phyloP scores from a whole-genome alignment of 2,797 vertebrate genomes.

The Naso thynnoides region DNA sequence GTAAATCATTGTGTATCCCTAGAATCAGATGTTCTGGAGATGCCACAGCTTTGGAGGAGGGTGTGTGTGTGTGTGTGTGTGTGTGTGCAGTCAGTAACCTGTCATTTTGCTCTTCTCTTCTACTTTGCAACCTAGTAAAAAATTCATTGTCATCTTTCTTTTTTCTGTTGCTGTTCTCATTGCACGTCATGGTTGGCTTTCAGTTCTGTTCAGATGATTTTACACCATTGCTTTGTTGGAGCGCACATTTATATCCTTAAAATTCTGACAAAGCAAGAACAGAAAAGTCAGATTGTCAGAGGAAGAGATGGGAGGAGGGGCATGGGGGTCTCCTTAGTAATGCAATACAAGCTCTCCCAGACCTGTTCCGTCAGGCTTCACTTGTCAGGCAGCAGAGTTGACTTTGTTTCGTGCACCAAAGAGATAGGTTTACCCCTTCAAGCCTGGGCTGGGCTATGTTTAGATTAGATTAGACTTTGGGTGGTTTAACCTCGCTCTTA shows the following conservation, averaged over 20 bases:
- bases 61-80: not conserved
- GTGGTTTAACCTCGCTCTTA: slow-evolving; percentile 62
- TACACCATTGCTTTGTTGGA: slow-evolving; percentile 34
- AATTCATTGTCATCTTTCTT: slow-evolving; percentile 54
- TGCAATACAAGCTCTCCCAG: slow-evolving; percentile 69
- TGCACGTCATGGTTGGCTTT: slow-evolving; percentile 30
- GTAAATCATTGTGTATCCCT: slow-evolving; percentile 43
- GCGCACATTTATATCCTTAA: slow-evolving; percentile 48
- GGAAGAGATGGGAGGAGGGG: slow-evolving; percentile 26
- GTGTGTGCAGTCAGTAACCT: slow-evolving; percentile 18
- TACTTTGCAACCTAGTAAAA: slow-evolving; percentile 32
- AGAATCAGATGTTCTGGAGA: slow-evolving; percentile 65
- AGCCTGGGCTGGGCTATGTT: slow-evolving; percentile 78
- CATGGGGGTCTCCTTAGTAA: slow-evolving; percentile 56
- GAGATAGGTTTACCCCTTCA: slow-evolving; percentile 80
- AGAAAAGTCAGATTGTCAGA: slow-evolving; percentile 48
- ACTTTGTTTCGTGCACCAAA: slow-evolving; percentile 73
- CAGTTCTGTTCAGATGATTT: slow-evolving; percentile 53
- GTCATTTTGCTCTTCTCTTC: slow-evolving; percentile 31
- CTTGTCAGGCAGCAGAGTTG: slow-evolving; percentile 67
- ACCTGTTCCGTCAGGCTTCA: slow-evolving; percentile 83
- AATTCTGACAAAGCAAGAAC: slow-evolving; percentile 54
- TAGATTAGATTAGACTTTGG: slow-evolving; percentile 76
- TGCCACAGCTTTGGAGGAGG: slow-evolving; percentile 37
- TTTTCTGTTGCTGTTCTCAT: slow-evolving; percentile 48